phyloP scores from a whole-genome alignment of 2,113 vertebrate genomes.

The Ginglymostoma cirratum region DNA sequence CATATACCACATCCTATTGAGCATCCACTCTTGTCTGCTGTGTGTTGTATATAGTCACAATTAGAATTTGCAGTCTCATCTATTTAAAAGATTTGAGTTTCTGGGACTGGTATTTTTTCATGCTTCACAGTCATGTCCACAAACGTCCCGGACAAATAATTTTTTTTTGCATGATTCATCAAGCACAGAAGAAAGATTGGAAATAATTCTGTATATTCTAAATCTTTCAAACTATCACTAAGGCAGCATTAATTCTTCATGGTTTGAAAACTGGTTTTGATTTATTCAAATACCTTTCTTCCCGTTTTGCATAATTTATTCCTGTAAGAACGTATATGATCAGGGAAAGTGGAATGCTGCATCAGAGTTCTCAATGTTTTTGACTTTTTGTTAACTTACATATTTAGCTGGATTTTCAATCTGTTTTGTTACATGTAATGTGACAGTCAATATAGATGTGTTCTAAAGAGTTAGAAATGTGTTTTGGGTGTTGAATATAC shows the following conservation, averaged over 20 bases:
- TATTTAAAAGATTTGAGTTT: slow-evolving; percentile 1
- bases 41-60: neutral
- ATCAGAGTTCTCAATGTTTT: neutral
- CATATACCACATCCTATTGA: neutral
- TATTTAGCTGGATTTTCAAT: neutral
- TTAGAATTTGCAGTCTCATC: neutral
- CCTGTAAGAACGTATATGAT: neutral
- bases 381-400: neutral
- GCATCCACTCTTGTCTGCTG: neutral
- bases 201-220: neutral
- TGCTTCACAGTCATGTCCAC: neutral
- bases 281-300: neutral
- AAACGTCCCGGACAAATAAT: neutral
- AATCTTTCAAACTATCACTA: neutral
- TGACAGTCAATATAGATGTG: neutral
- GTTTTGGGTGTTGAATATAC: neutral
- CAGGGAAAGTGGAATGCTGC: neutral
- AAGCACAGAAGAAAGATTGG: slow-evolving; percentile 1
- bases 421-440: neutral
- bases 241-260: neutral
- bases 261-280: slow-evolving; percentile 10
- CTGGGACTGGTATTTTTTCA: neutral
- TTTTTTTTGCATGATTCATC: neutral
- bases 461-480: neutral
- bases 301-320: slow-evolving; percentile 12